These are phyloP conservation scores for Psilanteris sp. DNA, from an alignment of 1,140 invertebrate species.

Conservation along the genomic window DNA sequence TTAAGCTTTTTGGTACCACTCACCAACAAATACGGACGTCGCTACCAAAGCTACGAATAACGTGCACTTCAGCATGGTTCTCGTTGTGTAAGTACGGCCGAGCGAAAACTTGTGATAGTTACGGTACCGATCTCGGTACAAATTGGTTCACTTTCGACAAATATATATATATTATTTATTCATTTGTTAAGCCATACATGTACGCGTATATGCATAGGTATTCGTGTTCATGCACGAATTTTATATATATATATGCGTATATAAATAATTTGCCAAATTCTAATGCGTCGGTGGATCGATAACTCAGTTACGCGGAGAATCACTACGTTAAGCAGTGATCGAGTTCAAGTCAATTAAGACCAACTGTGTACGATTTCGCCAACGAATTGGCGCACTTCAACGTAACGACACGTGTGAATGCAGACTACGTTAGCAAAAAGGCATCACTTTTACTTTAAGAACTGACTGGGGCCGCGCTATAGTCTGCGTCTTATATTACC, in stretches of 20 bases:
- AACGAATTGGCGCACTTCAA: constrained; percentile 38
- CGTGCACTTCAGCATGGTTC: constrained; percentile 71
- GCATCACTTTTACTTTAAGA: constrained; percentile 73
- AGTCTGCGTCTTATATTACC: constrained; percentile 78
- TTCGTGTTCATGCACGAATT: too few species aligned
- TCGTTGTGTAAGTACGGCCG: constrained; percentile 9
- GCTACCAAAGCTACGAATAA: constrained; percentile 70
- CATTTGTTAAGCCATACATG: too few species aligned
- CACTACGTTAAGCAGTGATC: not conserved
- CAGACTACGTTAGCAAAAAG: constrained; percentile 69
- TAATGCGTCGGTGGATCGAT: too few species aligned
- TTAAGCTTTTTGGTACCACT: constrained; percentile 60
- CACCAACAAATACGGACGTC: constrained; percentile 66
- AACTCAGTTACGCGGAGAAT: not conserved
- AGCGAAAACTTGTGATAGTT: too few species aligned
- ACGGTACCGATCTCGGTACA: too few species aligned
- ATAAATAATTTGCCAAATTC: not conserved
- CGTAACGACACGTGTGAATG: constrained; percentile 62
- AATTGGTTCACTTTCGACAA: constrained; percentile 22
- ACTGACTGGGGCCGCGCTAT: constrained; percentile 76
- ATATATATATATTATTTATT: too few species aligned
- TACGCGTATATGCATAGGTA: too few species aligned
- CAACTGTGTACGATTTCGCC: constrained; percentile 34
- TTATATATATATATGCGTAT: too few species aligned
- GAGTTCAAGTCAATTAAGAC: too few species aligned